Evolutionary conservation across 37 sponge, comb jelly and placozoan genomes (phyloP).

Genomic region (Amphimedon queenslandica): DNA sequence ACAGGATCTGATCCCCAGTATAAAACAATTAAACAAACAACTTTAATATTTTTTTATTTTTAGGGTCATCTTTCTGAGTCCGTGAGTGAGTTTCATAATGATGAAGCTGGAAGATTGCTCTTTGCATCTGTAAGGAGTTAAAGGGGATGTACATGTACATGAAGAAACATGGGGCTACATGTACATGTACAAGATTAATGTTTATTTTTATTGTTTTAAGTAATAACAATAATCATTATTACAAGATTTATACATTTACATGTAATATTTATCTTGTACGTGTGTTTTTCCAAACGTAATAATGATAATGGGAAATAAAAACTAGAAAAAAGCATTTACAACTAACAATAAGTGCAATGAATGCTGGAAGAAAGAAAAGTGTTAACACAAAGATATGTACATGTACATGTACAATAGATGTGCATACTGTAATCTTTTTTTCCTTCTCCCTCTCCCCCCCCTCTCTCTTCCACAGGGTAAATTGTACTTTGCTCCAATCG

Average conservation of each 20-base stretch:
- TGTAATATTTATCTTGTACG: not conserved
- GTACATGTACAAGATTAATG: constrained; percentile 1
- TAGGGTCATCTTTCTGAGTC: not conserved
- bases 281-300: not conserved
- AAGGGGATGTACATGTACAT: not conserved
- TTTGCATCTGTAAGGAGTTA: not conserved
- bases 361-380: no score
- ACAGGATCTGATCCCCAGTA: no score
- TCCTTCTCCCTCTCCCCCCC: not conserved
- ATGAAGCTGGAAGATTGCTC: not conserved
- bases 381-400: not conserved
- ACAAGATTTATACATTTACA: not conserved
- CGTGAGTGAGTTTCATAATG: not conserved
- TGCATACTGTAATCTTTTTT: not conserved
- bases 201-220: no score
- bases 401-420: not conserved
- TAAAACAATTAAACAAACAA: no score
- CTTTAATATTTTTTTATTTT: not conserved
- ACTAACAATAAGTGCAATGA: no score
- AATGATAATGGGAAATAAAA: no score
- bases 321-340: no score
- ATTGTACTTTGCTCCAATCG: constrained; percentile 44
- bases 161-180: not conserved
- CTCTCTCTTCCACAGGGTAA: constrained; percentile 54
- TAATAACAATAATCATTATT: no score